Evolutionary conservation across 2,888 invertebrate genomes (phyloP).

Genomic region (Protodeltote pygarga): DNA sequence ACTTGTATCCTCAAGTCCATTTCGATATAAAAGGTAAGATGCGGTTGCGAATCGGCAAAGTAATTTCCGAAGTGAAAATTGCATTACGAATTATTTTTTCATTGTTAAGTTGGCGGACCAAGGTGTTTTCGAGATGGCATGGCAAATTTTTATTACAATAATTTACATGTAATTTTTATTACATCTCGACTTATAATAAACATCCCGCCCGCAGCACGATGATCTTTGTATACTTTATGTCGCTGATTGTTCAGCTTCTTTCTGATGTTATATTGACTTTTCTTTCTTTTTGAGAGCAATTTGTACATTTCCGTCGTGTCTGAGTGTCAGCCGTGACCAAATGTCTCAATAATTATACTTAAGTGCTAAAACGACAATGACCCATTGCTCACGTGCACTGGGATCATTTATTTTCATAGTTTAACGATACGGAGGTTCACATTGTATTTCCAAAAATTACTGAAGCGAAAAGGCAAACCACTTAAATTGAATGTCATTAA

Average conservation of each 20-base stretch:
- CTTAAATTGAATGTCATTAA: conserved; percentile 44
- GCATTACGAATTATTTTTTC: conserved; percentile 61
- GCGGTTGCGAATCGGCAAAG: conserved; percentile 63
- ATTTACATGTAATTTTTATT: conserved; percentile 47
- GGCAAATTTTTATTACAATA: conserved; percentile 53
- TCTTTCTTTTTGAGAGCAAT: conserved; percentile 28
- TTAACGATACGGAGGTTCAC: background rate
- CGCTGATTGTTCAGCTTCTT: conserved; percentile 30
- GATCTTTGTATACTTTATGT: conserved; percentile 40
- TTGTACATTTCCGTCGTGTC: conserved; percentile 32
- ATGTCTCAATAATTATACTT: conserved; percentile 6
- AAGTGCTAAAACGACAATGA: background rate
- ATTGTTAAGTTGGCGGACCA: conserved; percentile 42
- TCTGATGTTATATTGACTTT: conserved; percentile 18
- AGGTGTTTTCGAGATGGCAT: conserved; percentile 42
- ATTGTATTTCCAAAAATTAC: background rate
- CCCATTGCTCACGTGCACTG: background rate
- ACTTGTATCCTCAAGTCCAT: conserved; percentile 48
- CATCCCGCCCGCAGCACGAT: conserved; percentile 29
- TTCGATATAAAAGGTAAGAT: conserved; percentile 59
- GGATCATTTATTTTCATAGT: conserved; percentile 4
- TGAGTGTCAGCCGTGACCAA: conserved; percentile 9
- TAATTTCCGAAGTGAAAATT: conserved; percentile 77
- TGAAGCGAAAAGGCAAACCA: conserved; percentile 1
- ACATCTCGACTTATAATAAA: conserved; percentile 45